Evolutionary conservation across 2,113 vertebrate genomes (phyloP), one percentile per base, ranked within the genome.

Genomic region (Ranitomeya imitator): DNA sequence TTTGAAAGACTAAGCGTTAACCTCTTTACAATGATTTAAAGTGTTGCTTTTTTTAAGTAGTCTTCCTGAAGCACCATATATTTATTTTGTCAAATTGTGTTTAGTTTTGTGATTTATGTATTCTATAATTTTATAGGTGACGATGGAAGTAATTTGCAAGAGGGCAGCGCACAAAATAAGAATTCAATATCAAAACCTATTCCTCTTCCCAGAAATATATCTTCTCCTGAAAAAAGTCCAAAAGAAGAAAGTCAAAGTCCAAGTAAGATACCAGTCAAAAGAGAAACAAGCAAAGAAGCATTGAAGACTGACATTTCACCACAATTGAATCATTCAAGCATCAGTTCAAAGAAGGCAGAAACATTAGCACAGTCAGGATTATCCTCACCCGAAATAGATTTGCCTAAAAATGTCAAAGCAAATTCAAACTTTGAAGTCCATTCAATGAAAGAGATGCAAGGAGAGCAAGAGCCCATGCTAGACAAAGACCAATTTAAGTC

Each of bases 211-310:
- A 69, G 87, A 15, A 4, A 71, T 0, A 1, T 86, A 59, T 13
- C 51, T 12, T 21, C 57, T 76, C 51, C 23, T 13, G 23, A 18
- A 6, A 63, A 79, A 90, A 52, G 54, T 89, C 23, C 89, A 45
- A 69, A 59, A 0, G 86, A 90, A 86, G 91, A 92, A 80, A 67
- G 11, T 65, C 87, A 5, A 0, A 0, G 45, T 83, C 61, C 80
- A 87, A 94, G 94, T 88, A 93, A 88, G 85, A 93, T 94, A 89
- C 94, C 93, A 19, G 77, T 94, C 55, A 94, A 90, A 86, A 93
- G 85, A 71, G 92, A 83, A 85, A 8, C 91, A 21, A 92, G 89
- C 90, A 92, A 88, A 89, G 79, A 79, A 26, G 55, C 83, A 4
- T 31, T n/a, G 14, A 81, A 52, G 0, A 31, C 74, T 0, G 91